Base-by-base conservation (phyloP, 1,140 invertebrate species). In the Drosophila rufa region DNA sequence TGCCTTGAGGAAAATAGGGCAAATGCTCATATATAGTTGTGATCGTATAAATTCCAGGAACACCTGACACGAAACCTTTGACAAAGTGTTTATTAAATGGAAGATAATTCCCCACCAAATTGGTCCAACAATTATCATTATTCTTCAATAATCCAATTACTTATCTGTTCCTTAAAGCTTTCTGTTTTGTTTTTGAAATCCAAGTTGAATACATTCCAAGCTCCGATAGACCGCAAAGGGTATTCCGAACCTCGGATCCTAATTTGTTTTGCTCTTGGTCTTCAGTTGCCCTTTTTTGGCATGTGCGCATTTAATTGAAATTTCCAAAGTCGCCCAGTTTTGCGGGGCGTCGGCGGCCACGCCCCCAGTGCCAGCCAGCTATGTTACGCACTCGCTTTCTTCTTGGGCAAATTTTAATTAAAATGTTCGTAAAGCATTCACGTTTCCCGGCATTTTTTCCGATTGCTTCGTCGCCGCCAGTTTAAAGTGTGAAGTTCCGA, bases 281-380 rank as follows among this genome's bases (percentile, higher is more conserved):
- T 50, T 62, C 30, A 9, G 57, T 27, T 60, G 42, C 45, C 58
- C 62, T 67, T 77, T 85, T 80, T 89, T 68, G 84, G 85, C 80
- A 89, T 89, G 85, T 89, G 86, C 81, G 82, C 85, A 89, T 89
- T 89, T 89, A 89, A 89, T 89, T 89, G 85, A 89, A 89, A 89
- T 81, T 90, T 90, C 53, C 79, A 70, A 71, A 73, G 78, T 82
- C 85, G 70, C 84, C 84, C 78, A 75, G 27, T 75, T 78, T 74
- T 6, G 38, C 33, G 25, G 45, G 51, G 53, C 46, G 46, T 27
- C 38, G 62, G 27, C 46, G 36, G 46, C 50, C 55, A 77, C 77
- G 75, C 82, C 74, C 27, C 33, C 45, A 38, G 19, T 53, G 47
- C 40, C 51, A 73, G 47, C 40, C 45, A 73, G 67, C 69, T 51